phyloP scores from a whole-genome alignment of 1,140 invertebrate genomes.

The Drosophila virilis region DNA sequence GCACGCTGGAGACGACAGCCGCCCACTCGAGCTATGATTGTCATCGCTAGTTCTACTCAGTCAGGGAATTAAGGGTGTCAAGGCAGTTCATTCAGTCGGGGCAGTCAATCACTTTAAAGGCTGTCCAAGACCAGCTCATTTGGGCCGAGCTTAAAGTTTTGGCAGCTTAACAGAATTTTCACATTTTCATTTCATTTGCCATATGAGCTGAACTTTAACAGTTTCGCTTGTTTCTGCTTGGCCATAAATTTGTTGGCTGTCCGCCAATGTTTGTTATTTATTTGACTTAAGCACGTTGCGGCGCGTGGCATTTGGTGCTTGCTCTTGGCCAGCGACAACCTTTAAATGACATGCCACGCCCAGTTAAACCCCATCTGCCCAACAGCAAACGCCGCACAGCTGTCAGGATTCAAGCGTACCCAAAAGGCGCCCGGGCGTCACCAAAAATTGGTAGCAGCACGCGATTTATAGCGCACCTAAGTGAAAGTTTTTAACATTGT shows the following conservation, averaged over 20 bases:
- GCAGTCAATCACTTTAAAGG: not conserved
- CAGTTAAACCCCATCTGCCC: not conserved
- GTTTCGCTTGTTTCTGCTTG: slow-evolving; percentile 26
- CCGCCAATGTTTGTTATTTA: slow-evolving; percentile 80
- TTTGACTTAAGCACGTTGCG: slow-evolving; percentile 74
- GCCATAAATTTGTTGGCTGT: slow-evolving; percentile 75
- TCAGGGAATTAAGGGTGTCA: not conserved
- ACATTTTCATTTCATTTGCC: slow-evolving; percentile 12
- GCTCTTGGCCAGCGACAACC: slow-evolving; percentile 49
- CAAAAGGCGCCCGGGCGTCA: slow-evolving; percentile 34
- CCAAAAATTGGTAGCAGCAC: slow-evolving; percentile 54
- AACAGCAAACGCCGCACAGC: slow-evolving; percentile 30
- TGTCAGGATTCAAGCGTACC: slow-evolving; percentile 73
- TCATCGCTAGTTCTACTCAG: slow-evolving; percentile 50
- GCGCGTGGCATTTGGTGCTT: slow-evolving; percentile 58
- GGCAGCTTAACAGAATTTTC: not conserved
- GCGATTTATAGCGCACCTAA: slow-evolving; percentile 79
- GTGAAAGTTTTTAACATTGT: slow-evolving; percentile 67
- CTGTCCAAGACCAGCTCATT: slow-evolving; percentile 11
- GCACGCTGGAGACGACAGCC: slow-evolving; percentile 53
- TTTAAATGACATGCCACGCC: slow-evolving; percentile 79
- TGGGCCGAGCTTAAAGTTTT: slow-evolving; percentile 12
- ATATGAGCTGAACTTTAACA: slow-evolving; percentile 33
- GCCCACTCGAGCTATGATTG: slow-evolving; percentile 49
- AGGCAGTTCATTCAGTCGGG: slow-evolving; percentile 2